Evolutionary conservation across 1,140 invertebrate genomes (phyloP), one percentile per base, ranked within the genome.

Genomic region (Drusus annulatus): DNA sequence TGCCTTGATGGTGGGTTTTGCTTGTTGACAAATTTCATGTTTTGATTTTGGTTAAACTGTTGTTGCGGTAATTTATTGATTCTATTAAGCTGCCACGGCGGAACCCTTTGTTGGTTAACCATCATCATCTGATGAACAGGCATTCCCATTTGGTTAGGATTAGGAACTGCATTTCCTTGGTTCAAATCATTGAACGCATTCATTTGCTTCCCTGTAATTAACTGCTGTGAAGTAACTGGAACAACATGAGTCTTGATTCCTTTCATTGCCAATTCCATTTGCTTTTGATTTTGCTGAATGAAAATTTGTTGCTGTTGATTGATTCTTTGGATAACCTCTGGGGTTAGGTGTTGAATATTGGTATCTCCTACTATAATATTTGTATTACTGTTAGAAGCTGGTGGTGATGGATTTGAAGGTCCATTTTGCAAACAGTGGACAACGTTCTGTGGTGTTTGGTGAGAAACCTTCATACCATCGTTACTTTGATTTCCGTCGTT

Each of bases 51-150:
- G 75, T 81, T 79, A 56, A 56, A 62, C 17, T 89, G 87, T 84
- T 88, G 86, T n/a, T 89, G 87, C 84, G 87, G 86, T 50, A 86
- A 81, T 73, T 87, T 85, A 77, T 85, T 86, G 84, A 88, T 86
- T 77, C 90, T 91, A 84, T 87, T 90, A 50, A 93, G 90, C 82
- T 93, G 92, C 93, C 92, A 93, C 3, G 91, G 91, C n/a, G 92
- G 91, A 23, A 91, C 90, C 86, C 91, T 91, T 83, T 88, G 87
- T 86, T 88, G 76, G 8, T 87, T 88, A 84, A 87, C 87, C 1
- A 87, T 86, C 85, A 89, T 89, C 6, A 90, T 85, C 5, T 88
- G 84, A 19, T 89, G 88, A 84, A 88, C 89, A 77, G 89, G 87
- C 81, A 89, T 87, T 31, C 90, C 86, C 68, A 90, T 77, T 80